These are phyloP conservation scores for Atractosteus spatula DNA, from an alignment of 2,113 vertebrate genomes.

Conservation along the genomic window DNA sequence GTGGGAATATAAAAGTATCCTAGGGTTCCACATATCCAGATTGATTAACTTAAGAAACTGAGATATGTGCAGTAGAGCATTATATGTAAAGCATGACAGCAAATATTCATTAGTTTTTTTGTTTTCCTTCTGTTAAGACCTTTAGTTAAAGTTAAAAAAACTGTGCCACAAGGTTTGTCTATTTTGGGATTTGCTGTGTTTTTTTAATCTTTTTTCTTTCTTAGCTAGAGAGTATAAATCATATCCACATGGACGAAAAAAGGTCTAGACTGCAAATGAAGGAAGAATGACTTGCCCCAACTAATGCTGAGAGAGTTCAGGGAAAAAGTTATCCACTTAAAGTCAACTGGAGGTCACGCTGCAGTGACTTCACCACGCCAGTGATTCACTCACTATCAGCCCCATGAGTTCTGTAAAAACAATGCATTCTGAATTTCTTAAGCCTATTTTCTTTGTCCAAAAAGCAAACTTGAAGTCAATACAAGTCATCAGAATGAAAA, in stretches of 20 bases:
- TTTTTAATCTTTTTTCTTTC: too few relatives aligned
- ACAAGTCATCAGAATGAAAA: too few relatives aligned
- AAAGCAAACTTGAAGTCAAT: too few relatives aligned
- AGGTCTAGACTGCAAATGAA: background rate
- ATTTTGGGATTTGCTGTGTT: too few relatives aligned
- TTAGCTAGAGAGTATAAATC: too few relatives aligned
- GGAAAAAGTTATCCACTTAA: background rate
- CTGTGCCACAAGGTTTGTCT: background rate
- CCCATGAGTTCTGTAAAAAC: background rate
- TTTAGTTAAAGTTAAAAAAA: background rate
- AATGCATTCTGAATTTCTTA: background rate
- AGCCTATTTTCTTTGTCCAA: background rate
- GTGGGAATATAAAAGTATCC: too few relatives aligned
- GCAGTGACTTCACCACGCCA: background rate
- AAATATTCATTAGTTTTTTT: background rate
- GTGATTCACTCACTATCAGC: constrained; percentile 1
- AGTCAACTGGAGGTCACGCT: background rate
- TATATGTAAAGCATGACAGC: too few relatives aligned
- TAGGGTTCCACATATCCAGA: too few relatives aligned
- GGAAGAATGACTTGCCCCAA: background rate
- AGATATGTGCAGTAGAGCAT: too few relatives aligned
- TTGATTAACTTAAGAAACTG: too few relatives aligned
- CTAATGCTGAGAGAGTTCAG: background rate
- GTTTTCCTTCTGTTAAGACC: background rate
- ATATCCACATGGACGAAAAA: background rate